These are phyloP conservation scores for Scylla paramamosain DNA, from an alignment of 1,140 invertebrate genomes.

Conservation along the genomic window DNA sequence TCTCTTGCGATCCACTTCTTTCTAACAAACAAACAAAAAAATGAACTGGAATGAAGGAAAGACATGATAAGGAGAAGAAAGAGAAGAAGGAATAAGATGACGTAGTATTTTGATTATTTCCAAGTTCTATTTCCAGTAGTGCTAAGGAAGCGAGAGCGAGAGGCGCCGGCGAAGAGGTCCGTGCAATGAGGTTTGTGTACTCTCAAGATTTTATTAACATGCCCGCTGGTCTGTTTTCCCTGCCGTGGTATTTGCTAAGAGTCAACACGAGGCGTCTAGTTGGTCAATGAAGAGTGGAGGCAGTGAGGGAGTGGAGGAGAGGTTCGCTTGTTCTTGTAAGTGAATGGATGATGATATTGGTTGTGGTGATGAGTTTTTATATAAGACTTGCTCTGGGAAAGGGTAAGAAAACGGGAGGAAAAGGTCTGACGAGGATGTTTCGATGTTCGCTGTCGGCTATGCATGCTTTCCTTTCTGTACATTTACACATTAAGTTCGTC, in stretches of 20 bases:
- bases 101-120: not conserved
- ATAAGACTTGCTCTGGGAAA: too few relatives aligned
- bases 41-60: not conserved
- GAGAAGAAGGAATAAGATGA: not conserved
- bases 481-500: too few relatives aligned
- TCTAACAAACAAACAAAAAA: too few relatives aligned
- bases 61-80: not conserved
- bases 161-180: not conserved
- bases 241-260: not conserved
- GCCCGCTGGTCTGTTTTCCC: constrained; percentile 48
- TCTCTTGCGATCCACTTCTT: not conserved
- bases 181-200: constrained; percentile 26
- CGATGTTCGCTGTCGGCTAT: too few relatives aligned
- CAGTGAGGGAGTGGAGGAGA: not conserved
- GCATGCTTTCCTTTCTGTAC: too few relatives aligned
- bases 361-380: too few relatives aligned
- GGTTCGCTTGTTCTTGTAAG: too few relatives aligned
- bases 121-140: not conserved
- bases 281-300: not conserved
- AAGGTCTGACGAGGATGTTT: too few relatives aligned
- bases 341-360: too few relatives aligned
- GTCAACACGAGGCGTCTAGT: constrained; percentile 13
- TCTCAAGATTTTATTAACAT: constrained; percentile 63
- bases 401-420: too few relatives aligned
- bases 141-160: not conserved